phyloP scores from a whole-genome alignment of 2,888 invertebrate species.

The Spisula solida region DNA sequence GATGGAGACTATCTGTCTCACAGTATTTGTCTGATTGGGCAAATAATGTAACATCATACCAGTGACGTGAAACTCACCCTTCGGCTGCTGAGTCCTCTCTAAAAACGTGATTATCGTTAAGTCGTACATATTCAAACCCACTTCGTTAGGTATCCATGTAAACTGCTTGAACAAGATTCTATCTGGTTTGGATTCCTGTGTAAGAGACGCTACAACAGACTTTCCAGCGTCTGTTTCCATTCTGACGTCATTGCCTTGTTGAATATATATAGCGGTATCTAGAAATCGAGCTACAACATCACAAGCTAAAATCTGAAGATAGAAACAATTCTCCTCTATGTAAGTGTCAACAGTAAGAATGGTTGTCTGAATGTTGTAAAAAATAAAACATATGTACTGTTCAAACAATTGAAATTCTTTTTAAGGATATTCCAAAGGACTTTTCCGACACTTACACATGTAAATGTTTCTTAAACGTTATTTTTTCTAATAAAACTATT shows the following conservation, averaged over 20 bases:
- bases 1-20: too few relatives aligned
- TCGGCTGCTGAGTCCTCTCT: conserved; percentile 82
- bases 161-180: conserved; percentile 84
- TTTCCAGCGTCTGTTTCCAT: conserved; percentile 64
- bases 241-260: conserved; percentile 69
- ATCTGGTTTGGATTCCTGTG: conserved; percentile 64
- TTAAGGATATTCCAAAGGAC: too few relatives aligned
- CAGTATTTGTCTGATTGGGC: too few relatives aligned
- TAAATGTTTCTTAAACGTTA: too few relatives aligned
- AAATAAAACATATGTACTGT: too few relatives aligned
- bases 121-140: conserved; percentile 76
- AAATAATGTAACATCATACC: too few relatives aligned
- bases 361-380: too few relatives aligned
- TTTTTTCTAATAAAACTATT: too few relatives aligned
- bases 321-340: background rate
- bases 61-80: conserved; percentile 74
- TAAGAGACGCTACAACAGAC: conserved; percentile 54
- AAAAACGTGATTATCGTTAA: conserved; percentile 81
- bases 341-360: background rate
- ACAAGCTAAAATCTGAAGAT: conserved; percentile 80
- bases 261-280: conserved; percentile 80
- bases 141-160: conserved; percentile 86
- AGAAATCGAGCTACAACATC: conserved; percentile 81
- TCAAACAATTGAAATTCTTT: too few relatives aligned
- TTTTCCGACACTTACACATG: too few relatives aligned